Percentiles rank a stretch among this genome's conserved stretches.
Conservation (phyloP, 2,113 vertebrate species). For the Setophaga coronata region DNA sequence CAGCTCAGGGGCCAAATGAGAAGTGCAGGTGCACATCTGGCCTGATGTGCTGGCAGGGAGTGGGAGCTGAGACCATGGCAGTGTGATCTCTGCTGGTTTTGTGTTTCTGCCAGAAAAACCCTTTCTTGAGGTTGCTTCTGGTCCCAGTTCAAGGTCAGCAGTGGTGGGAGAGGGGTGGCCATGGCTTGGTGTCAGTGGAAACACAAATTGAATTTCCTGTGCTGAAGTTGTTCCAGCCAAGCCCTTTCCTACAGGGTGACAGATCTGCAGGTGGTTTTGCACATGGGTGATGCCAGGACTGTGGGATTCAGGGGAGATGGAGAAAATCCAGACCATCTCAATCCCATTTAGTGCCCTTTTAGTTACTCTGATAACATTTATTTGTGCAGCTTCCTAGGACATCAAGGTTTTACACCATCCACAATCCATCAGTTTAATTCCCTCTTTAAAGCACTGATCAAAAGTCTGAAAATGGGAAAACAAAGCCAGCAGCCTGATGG, state of each 20-base stretch:
- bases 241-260: background rate
- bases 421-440: conserved; percentile 19
- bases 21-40: background rate
- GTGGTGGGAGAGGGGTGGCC: background rate
- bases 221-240: background rate
- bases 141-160: background rate
- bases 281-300: background rate
- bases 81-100: background rate
- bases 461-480: background rate
- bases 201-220: rapidly evolving
- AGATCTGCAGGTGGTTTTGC: background rate
- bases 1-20: background rate
- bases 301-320: background rate
- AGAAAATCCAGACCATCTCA: background rate
- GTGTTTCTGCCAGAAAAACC: background rate
- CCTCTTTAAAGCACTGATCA: background rate
- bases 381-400: background rate
- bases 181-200: rapidly evolving
- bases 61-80: background rate
- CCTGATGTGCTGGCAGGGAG: background rate
- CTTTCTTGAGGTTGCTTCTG: background rate
- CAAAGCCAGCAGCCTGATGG: background rate
- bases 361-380: background rate
- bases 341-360: background rate
- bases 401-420: background rate